A percentile compares a stretch with the other conserved stretches of the same genome.
phyloP scores from a whole-genome alignment of 2,113 vertebrate genomes.

The Telmatochromis sp. region DNA sequence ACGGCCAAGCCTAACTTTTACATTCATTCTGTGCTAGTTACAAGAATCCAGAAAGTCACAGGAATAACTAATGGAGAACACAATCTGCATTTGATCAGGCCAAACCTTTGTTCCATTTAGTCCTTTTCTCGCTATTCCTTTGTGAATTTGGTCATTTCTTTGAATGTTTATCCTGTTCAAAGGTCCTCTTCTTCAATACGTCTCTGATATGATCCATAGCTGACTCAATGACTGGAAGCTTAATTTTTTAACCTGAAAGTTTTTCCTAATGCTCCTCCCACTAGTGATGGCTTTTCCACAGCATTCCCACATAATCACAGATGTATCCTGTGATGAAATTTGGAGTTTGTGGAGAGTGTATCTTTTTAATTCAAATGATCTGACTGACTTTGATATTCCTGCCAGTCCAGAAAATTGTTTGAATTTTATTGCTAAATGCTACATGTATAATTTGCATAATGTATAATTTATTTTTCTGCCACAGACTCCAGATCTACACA shows the following conservation, averaged over 20 bases:
- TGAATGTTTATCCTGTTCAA: background rate
- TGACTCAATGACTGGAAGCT: background rate
- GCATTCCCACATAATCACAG: background rate
- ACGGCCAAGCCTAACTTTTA: background rate
- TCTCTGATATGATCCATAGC: background rate
- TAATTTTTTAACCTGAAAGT: background rate
- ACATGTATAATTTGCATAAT: background rate
- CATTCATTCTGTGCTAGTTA: background rate
- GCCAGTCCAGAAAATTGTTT: background rate
- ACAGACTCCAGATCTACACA: background rate
- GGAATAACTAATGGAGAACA: background rate
- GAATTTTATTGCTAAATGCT: background rate
- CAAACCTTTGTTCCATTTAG: background rate
- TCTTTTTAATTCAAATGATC: background rate
- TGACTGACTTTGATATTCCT: background rate
- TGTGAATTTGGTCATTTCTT: background rate
- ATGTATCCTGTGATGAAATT: background rate
- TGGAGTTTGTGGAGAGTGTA: background rate
- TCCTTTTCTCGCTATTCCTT: background rate
- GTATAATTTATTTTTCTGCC: background rate
- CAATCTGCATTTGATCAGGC: background rate
- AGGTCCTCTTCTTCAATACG: background rate
- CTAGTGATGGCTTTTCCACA: background rate
- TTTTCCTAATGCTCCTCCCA: background rate
- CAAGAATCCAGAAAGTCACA: background rate